A percentile compares a stretch with the other conserved stretches of the same genome.
Conservation (phyloP, 2,797 vertebrate genomes). For the Rhadinocentrus ornatus region DNA sequence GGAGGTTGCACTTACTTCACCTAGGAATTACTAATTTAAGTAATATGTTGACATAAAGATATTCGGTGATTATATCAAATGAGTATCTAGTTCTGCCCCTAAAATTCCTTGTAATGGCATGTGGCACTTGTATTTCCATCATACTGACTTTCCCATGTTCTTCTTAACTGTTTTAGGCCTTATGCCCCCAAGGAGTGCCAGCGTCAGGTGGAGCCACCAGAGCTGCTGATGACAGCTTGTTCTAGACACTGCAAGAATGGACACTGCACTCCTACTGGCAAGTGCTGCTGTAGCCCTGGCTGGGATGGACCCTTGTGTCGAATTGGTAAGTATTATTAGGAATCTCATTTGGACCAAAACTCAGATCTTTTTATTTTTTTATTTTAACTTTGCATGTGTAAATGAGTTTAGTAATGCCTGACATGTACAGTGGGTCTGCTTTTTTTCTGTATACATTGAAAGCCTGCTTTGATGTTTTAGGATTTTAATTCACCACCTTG, state of each 20-base stretch:
- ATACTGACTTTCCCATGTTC: conserved; percentile 39
- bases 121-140: conserved; percentile 11
- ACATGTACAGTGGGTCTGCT: conserved; percentile 1
- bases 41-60: background rate
- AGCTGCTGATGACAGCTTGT: conserved; percentile 91
- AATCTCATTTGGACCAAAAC: conserved; percentile 18
- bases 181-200: conserved; percentile 93
- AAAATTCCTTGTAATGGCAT: conserved; percentile 8
- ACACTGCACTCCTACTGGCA: conserved; percentile 93
- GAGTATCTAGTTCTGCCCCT: background rate
- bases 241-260: conserved; percentile 95
- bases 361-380: conserved; percentile 2
- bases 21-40: background rate
- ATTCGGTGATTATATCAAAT: background rate
- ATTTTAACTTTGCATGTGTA: conserved; percentile 16
- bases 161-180: conserved; percentile 81
- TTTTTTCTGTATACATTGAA: conserved; percentile 3
- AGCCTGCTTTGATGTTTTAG: background rate
- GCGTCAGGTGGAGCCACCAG: conserved; percentile 86
- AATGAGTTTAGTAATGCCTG: conserved; percentile 5
- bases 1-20: background rate
- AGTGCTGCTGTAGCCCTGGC: conserved; percentile 94
- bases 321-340: conserved; percentile 83
- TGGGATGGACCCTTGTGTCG: conserved; percentile 97
- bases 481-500: background rate